A percentile compares a stretch with the other conserved stretches of the same genome.
These are phyloP conservation scores for Isaurus tuberculatus DNA, from an alignment of 92 coral and sea anemone species.

Conservation along the genomic window DNA sequence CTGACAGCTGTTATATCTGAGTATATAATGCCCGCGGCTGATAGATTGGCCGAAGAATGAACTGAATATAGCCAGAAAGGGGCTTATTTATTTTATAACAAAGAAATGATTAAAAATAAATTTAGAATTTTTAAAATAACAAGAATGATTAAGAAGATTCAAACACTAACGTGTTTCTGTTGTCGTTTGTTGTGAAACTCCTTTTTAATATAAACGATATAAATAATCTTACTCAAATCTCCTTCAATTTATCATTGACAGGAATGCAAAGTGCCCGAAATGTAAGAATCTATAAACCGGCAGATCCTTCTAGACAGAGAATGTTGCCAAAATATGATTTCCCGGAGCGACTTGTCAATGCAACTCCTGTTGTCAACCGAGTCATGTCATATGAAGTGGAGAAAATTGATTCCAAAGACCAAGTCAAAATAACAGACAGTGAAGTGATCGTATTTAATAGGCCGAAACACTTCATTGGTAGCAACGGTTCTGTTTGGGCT, in stretches of 20 bases:
- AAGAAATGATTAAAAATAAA: too few species aligned
- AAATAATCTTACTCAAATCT: not conserved
- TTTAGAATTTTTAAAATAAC: too few species aligned
- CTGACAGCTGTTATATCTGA: too few species aligned
- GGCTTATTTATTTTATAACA: too few species aligned
- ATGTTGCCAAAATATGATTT: slow-evolving; percentile 43
- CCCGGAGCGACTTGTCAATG: slow-evolving; percentile 30
- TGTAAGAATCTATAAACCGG: slow-evolving; percentile 16
- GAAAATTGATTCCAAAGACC: not conserved
- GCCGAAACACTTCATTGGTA: not conserved
- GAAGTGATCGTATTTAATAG: not conserved
- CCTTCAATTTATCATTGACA: not conserved
- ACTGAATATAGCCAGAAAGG: too few species aligned
- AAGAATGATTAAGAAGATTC: too few species aligned
- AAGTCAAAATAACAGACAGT: not conserved
- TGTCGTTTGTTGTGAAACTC: too few species aligned
- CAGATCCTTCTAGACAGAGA: slow-evolving; percentile 27
- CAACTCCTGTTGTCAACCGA: slow-evolving; percentile 46
- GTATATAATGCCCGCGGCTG: too few species aligned
- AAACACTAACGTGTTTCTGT: too few species aligned
- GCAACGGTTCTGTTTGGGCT: slow-evolving; percentile 7
- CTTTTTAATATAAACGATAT: not conserved
- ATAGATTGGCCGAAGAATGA: not conserved
- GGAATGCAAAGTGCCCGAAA: slow-evolving; percentile 47
- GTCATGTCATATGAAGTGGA: slow-evolving; percentile 19